phyloP scores from a whole-genome alignment of 2,113 vertebrate genomes.

The Halichoerus grypus region DNA sequence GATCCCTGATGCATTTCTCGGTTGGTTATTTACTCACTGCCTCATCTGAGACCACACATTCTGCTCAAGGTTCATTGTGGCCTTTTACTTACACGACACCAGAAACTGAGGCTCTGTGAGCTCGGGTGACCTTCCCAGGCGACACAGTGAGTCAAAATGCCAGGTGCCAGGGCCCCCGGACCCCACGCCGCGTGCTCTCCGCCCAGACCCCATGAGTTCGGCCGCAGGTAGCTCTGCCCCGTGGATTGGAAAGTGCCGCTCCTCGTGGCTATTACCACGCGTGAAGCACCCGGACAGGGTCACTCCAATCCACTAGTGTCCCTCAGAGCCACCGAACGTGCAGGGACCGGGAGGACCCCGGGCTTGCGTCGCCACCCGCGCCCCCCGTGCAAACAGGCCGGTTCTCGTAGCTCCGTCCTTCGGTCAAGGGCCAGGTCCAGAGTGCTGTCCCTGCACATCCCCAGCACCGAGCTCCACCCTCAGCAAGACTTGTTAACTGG shows the following conservation, averaged over 20 bases:
- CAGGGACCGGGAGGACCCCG: no score
- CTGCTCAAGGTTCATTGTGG: not conserved
- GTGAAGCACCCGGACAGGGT: not conserved
- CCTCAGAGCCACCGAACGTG: not conserved
- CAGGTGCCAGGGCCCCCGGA: not conserved
- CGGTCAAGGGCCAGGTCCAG: fast-evolving
- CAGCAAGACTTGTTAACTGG: not conserved
- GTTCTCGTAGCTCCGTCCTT: no score
- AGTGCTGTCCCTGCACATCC: no score
- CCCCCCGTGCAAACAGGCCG: not conserved
- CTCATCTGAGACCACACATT: no score
- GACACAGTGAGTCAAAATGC: fast-evolving
- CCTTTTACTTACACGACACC: not conserved
- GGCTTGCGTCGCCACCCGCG: fast-evolving
- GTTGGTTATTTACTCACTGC: not conserved
- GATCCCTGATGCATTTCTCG: not conserved
- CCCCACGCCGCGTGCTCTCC: not conserved
- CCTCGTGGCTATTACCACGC: fast-evolving
- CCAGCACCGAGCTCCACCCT: not conserved
- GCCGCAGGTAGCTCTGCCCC: not conserved
- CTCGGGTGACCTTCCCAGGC: not conserved
- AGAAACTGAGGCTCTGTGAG: not conserved
- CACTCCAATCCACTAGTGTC: fast-evolving
- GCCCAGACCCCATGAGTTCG: not conserved
- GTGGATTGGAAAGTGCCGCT: not conserved